Conservation (phyloP, 2,888 invertebrate genomes). For the Himalopsyche kuldschensis region DNA sequence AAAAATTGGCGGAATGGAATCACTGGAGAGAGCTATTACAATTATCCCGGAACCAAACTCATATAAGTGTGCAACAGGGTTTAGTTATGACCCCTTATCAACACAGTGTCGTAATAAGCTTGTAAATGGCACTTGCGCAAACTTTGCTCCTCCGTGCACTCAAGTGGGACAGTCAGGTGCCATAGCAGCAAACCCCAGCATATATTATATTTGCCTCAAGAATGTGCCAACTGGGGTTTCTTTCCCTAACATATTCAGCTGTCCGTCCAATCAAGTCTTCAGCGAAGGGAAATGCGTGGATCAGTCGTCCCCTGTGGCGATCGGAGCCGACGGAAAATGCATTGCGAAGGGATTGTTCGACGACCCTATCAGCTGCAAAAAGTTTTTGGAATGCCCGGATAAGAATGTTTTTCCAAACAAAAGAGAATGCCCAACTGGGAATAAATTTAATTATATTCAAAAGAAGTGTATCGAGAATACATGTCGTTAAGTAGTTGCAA, state of each 20-base stretch:
- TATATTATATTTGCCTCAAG: slow-evolving; percentile 25
- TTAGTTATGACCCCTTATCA: not conserved
- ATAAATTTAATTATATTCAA: not conserved
- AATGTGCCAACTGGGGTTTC: not conserved
- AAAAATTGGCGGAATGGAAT: not conserved
- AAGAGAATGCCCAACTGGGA: not conserved
- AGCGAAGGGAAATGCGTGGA: not conserved
- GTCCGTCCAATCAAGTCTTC: not conserved
- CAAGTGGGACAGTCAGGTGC: slow-evolving; percentile 1
- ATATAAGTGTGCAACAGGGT: not conserved
- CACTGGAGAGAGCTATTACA: not conserved
- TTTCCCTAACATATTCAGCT: slow-evolving; percentile 9
- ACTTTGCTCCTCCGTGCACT: not conserved
- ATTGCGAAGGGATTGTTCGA: not conserved
- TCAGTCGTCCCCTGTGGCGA: not conserved
- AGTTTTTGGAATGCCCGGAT: not conserved
- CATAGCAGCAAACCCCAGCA: slow-evolving; percentile 3
- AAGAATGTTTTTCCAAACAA: not conserved
- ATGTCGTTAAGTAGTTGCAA: not conserved
- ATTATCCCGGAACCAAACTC: not conserved
- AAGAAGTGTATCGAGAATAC: not conserved
- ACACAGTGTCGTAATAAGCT: not conserved
- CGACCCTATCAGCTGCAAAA: not conserved
- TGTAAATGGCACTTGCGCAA: not conserved
- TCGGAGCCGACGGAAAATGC: slow-evolving; percentile 4